Percentiles rank a stretch among this genome's conserved stretches.
phyloP scores from a whole-genome alignment of 2,888 invertebrate genomes.

The Periphyllus acericola region DNA sequence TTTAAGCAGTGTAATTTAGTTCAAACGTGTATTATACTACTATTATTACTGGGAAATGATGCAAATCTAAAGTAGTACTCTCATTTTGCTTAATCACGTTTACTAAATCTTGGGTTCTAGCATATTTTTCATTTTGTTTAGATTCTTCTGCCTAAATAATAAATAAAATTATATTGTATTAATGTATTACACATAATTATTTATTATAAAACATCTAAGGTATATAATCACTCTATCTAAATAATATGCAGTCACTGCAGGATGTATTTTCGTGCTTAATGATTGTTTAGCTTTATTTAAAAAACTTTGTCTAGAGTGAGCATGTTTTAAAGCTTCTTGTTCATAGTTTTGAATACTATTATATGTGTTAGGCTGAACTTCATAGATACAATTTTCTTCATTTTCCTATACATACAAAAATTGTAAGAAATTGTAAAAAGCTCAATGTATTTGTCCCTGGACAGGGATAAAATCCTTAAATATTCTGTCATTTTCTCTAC shows the following conservation, averaged over 20 bases:
- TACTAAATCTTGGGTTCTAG: neutral
- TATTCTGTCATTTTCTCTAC: no score
- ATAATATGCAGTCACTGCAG: slow-evolving; percentile 34
- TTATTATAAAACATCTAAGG: neutral
- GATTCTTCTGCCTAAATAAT: slow-evolving; percentile 28
- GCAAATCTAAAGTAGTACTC: slow-evolving; percentile 30
- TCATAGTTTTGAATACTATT: slow-evolving; percentile 16
- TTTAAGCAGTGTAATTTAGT: neutral
- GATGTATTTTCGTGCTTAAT: neutral
- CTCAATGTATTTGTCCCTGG: neutral
- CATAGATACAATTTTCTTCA: neutral
- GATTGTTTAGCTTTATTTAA: slow-evolving; percentile 42
- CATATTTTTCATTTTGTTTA: slow-evolving; percentile 24
- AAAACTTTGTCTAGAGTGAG: neutral
- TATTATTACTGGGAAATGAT: slow-evolving; percentile 35
- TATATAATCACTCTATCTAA: slow-evolving; percentile 23
- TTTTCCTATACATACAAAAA: neutral
- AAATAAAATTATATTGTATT: neutral
- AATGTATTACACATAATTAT: neutral
- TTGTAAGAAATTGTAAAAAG: neutral
- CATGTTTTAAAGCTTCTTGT: neutral
- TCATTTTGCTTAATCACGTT: slow-evolving; percentile 8
- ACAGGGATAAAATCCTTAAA: no score
- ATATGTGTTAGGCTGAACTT: neutral
- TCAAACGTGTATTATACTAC: neutral